Evolutionary conservation across 2,888 invertebrate genomes (phyloP), one percentile per base, ranked within the genome.

Genomic region (Chalcis sispes): DNA sequence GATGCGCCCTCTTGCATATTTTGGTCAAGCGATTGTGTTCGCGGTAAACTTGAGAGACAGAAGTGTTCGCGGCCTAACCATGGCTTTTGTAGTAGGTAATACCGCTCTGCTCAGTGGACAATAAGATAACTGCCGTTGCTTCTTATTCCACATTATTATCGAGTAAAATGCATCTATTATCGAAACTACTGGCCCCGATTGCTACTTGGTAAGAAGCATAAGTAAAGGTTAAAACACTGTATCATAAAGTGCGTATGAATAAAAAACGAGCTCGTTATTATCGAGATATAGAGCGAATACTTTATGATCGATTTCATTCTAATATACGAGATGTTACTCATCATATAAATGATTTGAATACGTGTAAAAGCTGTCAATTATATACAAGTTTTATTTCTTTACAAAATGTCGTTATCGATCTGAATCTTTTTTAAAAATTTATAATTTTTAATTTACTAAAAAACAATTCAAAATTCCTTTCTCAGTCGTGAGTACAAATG

Each of bases 1-100:
- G 64, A 72, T 56, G 29, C 62, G 54, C 54, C 62, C 32, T n/a
- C 46, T 36, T 62, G 29, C 62, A 42, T 64, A 62, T 72, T 72
- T 72, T 64, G 62, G 64, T 62, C 71, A 20, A 20, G 2, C 50
- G 10, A 4, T 4, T 4, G 10, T 36, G 36, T 10, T 36, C 36
- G 5, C 36, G 50, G 36, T 0, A 13, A 20, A 10, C 18, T 32
- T 8, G 3, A 3, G 32, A 15, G 46, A 7, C 36, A 36, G 5
- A 10, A 10, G 10, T 36, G 36, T 10, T 36, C 36, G 5, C 36
- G 36, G 32, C 0, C 18, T 32, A 32, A 10, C 18, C 46, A 8
- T 62, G 20, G 13, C 23, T 25, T 29, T 46, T 15, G 13, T 5
- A 2, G 10, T 32, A 7, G 18, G 15, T 27, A n/a, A 15, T 20